phyloP scores from a whole-genome alignment of 1,140 invertebrate species.

The Anastrepha obliqua region DNA sequence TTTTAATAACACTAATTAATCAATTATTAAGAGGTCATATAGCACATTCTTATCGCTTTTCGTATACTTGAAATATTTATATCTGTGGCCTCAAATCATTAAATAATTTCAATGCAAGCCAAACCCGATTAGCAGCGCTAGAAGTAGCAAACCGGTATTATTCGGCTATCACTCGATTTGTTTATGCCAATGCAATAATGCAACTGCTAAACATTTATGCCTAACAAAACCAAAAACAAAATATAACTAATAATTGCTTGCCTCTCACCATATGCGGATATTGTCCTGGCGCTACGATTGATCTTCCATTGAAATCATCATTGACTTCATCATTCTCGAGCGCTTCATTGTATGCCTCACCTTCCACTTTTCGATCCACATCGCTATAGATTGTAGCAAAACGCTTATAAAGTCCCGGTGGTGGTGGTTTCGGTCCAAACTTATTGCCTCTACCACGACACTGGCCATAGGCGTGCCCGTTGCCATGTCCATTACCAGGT shows the following conservation, averaged over 20 bases:
- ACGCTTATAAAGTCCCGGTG: slow-evolving; percentile 52
- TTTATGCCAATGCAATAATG: too few relatives aligned
- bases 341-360: slow-evolving; percentile 59
- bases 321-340: slow-evolving; percentile 60
- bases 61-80: not conserved
- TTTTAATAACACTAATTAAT: not conserved
- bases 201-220: too few relatives aligned
- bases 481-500: slow-evolving; percentile 33
- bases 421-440: slow-evolving; percentile 23
- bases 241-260: too few relatives aligned
- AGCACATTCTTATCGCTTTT: not conserved
- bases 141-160: not conserved
- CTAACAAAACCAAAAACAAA: too few relatives aligned
- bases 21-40: not conserved
- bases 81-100: not conserved
- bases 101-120: not conserved
- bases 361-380: slow-evolving; percentile 58
- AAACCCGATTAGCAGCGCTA: not conserved
- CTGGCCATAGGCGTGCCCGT: slow-evolving; percentile 2
- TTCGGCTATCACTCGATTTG: not conserved
- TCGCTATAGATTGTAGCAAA: slow-evolving; percentile 61
- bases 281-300: slow-evolving; percentile 65
- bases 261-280: slow-evolving; percentile 65
- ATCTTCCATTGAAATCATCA: slow-evolving; percentile 66
- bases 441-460: slow-evolving; percentile 22